These are phyloP conservation scores for Anthopleura xanthogrammica DNA, from an alignment of 92 coral and sea anemone species.

Conservation along the genomic window DNA sequence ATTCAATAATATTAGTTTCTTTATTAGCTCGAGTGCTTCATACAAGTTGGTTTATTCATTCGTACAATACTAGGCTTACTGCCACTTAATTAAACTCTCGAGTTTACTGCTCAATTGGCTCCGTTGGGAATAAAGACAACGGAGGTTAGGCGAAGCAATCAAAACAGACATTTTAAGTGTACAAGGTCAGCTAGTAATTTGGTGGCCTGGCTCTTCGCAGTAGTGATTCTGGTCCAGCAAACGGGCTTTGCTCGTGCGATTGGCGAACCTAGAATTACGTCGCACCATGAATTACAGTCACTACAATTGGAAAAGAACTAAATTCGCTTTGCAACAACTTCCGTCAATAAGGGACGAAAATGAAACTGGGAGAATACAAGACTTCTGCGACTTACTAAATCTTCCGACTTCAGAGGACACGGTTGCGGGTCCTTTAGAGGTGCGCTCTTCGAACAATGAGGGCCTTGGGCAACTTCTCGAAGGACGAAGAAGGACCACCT, in stretches of 20 bases:
- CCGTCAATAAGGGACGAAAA: conserved; percentile 13
- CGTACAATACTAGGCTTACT: no score
- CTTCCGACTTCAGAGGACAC: not conserved
- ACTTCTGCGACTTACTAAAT: conserved; percentile 5
- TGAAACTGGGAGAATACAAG: not conserved
- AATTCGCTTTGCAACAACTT: not conserved
- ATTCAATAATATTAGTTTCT: not conserved
- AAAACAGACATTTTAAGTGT: no score
- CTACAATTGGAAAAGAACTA: not conserved
- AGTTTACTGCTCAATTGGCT: no score
- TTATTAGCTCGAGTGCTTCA: not conserved
- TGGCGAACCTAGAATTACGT: no score
- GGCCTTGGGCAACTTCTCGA: not conserved
- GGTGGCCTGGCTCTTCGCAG: no score
- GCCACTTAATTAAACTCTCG: no score
- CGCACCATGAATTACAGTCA: not conserved
- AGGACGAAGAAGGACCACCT: not conserved
- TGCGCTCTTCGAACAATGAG: not conserved
- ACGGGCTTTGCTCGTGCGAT: no score
- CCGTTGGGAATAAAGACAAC: no score
- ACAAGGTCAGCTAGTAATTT: no score
- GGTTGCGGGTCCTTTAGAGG: not conserved
- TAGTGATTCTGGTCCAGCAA: no score
- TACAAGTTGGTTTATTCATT: no score
- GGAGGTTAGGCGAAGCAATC: no score